Evolutionary conservation across 1,140 invertebrate genomes (phyloP), one percentile per base, ranked within the genome.

Genomic region (Anagrus nilaparvatae): DNA sequence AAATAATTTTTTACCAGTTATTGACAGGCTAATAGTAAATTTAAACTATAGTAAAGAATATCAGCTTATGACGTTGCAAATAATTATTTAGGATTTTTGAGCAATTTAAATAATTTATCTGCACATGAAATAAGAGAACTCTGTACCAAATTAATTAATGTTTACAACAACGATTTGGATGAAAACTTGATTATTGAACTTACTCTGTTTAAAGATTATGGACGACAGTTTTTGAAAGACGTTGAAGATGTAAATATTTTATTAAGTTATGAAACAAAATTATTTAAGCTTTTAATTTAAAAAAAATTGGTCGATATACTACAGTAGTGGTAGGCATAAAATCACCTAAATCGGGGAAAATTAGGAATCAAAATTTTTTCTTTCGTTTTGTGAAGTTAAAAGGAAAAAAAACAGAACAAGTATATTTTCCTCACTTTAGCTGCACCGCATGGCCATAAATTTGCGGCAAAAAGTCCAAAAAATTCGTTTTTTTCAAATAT

Each of bases 151-250:
- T 9, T 38, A 35, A 29, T 9, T 31, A 13, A 44, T 4, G 20
- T 33, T 19, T 48, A 48, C 18, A 44, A 44, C 40, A 17, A 48
- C 19, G 46, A 47, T 40, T 10, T 43, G 13, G 46, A 47, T 9
- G 25, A 47, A 40, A 39, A 43, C 24, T 37, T 47, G 19, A 41
- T 19, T n/a, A 14, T 28, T 3, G 40, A 47, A 24, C 31, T 47
- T 29, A 20, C 36, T 21, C 40, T 43, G 18, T 43, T 25, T 23
- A 27, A 19, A 33, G 29, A 25, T 35, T 40, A 40, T 40, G 31
- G 17, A 12, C 35, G 25, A 43, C 14, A 47, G 20, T 34, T 34
- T 18, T 27, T 31, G 5, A 31, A 33, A 13, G 31, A 20, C 9
- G 31, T 21, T 40, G n/a, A 12, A 30, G 36, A 21, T 34, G 32